Percentiles rank a stretch among this genome's conserved stretches.
These are phyloP conservation scores for Onchidella celtica DNA, from an alignment of 2,888 invertebrate species.

Conservation along the genomic window DNA sequence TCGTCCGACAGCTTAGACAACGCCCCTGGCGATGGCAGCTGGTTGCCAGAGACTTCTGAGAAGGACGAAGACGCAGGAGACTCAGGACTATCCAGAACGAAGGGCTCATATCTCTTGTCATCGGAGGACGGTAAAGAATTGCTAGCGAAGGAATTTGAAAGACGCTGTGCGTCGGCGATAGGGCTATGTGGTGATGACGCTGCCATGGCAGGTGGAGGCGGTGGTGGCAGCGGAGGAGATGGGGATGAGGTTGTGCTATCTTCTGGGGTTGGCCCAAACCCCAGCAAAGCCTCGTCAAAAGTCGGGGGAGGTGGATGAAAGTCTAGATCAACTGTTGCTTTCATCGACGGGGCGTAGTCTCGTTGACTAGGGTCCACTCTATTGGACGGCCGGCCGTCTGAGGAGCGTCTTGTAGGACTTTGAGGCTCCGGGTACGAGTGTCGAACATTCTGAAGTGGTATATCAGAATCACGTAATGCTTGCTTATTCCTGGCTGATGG, in stretches of 20 bases:
- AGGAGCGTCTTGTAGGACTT: background rate
- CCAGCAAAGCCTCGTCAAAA: slow-evolving; percentile 32
- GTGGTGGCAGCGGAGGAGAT: slow-evolving; percentile 32
- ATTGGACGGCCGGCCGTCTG: background rate
- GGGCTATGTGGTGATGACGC: background rate
- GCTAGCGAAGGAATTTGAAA: slow-evolving; percentile 10
- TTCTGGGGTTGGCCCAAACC: background rate
- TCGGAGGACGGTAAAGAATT: slow-evolving; percentile 35
- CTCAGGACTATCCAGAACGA: slow-evolving; percentile 40
- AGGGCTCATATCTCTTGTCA: slow-evolving; percentile 35
- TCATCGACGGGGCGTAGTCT: background rate
- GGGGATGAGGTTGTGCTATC: background rate
- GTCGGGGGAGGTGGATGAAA: slow-evolving; percentile 22
- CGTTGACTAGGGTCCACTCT: background rate
- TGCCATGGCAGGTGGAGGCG: background rate
- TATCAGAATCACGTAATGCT: background rate
- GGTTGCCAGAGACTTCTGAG: slow-evolving; percentile 19
- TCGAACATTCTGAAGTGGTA: background rate
- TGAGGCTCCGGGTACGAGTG: background rate
- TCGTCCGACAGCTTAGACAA: slow-evolving; percentile 41
- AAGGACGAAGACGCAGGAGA: slow-evolving; percentile 38
- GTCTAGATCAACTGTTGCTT: slow-evolving; percentile 8
- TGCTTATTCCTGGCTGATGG: background rate
- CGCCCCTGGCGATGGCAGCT: slow-evolving; percentile 19
- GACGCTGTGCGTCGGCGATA: background rate